Conservation (phyloP, 2,888 invertebrate species). For the Poecilus cupreus region DNA sequence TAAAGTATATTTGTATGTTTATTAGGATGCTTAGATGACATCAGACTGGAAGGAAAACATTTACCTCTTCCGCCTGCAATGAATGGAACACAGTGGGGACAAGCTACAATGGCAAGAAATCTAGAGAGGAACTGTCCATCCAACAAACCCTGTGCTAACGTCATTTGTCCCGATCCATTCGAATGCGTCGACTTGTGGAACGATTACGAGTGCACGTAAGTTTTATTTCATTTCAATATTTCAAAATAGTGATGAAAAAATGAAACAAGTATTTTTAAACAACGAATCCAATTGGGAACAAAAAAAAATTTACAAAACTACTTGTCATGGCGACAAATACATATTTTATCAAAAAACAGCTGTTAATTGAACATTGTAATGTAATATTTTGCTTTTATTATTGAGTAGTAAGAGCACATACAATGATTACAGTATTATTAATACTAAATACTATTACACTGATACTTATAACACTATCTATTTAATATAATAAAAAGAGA, state of each 20-base stretch:
- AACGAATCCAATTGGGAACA: constrained; percentile 22
- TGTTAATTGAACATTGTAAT: too few relatives aligned
- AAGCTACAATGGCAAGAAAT: constrained; percentile 94
- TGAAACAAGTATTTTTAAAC: constrained; percentile 50
- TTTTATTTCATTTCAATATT: constrained; percentile 66
- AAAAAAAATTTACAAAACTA: too few relatives aligned
- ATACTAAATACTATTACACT: too few relatives aligned
- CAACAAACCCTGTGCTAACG: constrained; percentile 95
- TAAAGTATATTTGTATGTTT: constrained; percentile 18
- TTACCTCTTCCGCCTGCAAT: constrained; percentile 95
- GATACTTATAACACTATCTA: too few relatives aligned
- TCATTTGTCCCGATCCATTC: constrained; percentile 94
- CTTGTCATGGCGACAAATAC: too few relatives aligned
- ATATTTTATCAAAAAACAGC: too few relatives aligned
- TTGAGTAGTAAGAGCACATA: too few relatives aligned
- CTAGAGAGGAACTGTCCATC: constrained; percentile 94
- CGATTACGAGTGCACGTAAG: constrained; percentile 98
- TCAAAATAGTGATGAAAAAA: neutral
- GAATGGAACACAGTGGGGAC: constrained; percentile 97
- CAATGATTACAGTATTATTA: too few relatives aligned
- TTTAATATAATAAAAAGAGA: too few relatives aligned
- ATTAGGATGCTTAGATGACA: constrained; percentile 87
- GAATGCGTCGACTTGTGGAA: constrained; percentile 98
- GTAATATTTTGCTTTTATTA: constrained; percentile 9
- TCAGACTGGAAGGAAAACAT: constrained; percentile 94